Evolutionary conservation across 2,888 invertebrate species (phyloP).

Genomic region (Pardosa pseudoannulata): DNA sequence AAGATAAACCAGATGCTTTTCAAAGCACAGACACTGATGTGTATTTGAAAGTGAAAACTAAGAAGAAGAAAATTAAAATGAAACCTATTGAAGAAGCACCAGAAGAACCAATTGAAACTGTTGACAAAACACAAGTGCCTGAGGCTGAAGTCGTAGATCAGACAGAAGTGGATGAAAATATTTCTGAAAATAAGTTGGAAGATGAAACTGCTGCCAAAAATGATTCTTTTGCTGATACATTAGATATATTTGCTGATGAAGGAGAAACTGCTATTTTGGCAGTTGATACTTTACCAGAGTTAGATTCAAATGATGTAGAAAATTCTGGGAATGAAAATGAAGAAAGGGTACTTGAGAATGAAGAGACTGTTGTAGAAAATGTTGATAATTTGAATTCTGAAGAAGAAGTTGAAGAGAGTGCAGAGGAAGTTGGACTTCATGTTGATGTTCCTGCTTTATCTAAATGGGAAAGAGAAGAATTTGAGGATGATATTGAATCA

Average conservation of each 20-base stretch:
- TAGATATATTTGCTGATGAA: slow-evolving; percentile 56
- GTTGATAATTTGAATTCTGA: slow-evolving; percentile 17
- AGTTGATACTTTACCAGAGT: slow-evolving; percentile 15
- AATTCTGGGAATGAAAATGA: slow-evolving; percentile 12
- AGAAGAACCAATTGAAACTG: background rate
- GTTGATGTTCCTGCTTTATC: slow-evolving; percentile 84
- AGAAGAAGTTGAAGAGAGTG: slow-evolving; percentile 20
- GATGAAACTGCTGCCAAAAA: background rate
- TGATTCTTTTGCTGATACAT: slow-evolving; percentile 27
- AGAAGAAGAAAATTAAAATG: slow-evolving; percentile 51
- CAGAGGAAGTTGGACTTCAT: slow-evolving; percentile 32
- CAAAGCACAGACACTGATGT: slow-evolving; percentile 55
- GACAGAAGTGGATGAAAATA: slow-evolving; percentile 10
- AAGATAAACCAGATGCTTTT: slow-evolving; percentile 77
- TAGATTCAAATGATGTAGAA: slow-evolving; percentile 6
- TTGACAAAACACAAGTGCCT: background rate
- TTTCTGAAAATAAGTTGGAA: background rate
- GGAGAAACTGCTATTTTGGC: slow-evolving; percentile 4
- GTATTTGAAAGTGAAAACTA: slow-evolving; percentile 35
- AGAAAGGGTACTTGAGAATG: slow-evolving; percentile 5
- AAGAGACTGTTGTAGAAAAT: slow-evolving; percentile 23
- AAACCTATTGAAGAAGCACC: background rate
- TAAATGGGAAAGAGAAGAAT: slow-evolving; percentile 91
- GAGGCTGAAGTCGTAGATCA: background rate
- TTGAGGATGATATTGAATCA: slow-evolving; percentile 44